These are phyloP conservation scores for Ferrisia virgata DNA, from an alignment of 2,888 invertebrate genomes.

Conservation along the genomic window DNA sequence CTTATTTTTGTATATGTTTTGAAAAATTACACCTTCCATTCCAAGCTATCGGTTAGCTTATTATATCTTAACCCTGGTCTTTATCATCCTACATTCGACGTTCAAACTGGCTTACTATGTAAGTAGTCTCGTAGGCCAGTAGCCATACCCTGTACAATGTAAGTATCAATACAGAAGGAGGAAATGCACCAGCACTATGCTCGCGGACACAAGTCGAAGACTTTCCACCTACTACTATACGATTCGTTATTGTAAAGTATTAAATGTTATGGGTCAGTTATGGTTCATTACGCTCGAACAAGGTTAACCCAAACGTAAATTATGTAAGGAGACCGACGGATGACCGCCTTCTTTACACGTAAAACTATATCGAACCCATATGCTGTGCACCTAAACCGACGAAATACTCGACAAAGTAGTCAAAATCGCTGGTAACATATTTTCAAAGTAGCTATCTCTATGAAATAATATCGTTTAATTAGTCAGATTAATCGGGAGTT, in stretches of 20 bases:
- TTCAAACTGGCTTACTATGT: no score
- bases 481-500: no score
- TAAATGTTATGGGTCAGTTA: slow-evolving; percentile 24
- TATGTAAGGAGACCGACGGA: not conserved
- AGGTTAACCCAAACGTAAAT: slow-evolving; percentile 10
- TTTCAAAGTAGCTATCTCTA: no score
- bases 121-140: no score
- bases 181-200: not conserved
- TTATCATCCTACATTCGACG: not conserved
- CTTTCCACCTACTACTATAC: not conserved
- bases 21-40: not conserved
- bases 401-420: no score
- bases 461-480: no score
- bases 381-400: no score
- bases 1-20: no score
- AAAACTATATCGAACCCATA: no score
- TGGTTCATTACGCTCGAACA: slow-evolving; percentile 27
- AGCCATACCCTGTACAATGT: no score
- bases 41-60: not conserved
- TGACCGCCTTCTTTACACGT: no score
- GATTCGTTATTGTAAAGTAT: not conserved
- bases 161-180: not conserved
- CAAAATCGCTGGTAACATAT: no score
- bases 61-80: not conserved
- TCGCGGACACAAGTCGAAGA: not conserved